Evolutionary conservation across 2,113 vertebrate genomes (phyloP).

Genomic region (Ailurus styani): DNA sequence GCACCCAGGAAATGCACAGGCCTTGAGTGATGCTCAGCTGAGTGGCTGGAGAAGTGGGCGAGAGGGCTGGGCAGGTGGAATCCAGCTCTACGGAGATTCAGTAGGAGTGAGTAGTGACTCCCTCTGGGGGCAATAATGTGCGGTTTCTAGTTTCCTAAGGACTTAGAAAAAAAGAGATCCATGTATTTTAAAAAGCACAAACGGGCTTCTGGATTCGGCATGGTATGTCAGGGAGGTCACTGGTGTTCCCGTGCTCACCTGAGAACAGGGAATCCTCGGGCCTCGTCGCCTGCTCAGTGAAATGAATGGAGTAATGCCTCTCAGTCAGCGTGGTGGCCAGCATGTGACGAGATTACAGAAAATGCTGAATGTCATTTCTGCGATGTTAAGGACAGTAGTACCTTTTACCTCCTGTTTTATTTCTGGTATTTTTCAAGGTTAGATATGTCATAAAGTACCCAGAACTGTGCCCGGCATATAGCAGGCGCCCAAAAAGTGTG

Average conservation of each 20-base stretch:
- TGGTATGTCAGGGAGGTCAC: not conserved
- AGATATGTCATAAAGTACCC: not conserved
- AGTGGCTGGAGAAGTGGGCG: not conserved
- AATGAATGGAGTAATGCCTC: not conserved
- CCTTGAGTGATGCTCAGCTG: too few relatives aligned
- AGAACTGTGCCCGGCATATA: not conserved
- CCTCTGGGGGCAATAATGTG: not conserved
- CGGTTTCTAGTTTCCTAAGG: not conserved
- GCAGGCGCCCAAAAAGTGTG: not conserved
- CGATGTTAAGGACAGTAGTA: not conserved
- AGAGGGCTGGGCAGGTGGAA: rapidly evolving
- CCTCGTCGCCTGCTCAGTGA: not conserved
- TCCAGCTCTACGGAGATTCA: not conserved
- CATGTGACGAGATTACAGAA: not conserved
- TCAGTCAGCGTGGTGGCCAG: not conserved
- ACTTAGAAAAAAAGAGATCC: not conserved
- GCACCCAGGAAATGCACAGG: too few relatives aligned
- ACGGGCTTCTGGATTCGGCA: not conserved
- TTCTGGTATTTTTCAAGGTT: not conserved
- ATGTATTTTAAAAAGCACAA: not conserved
- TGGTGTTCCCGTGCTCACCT: not conserved
- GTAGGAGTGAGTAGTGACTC: not conserved
- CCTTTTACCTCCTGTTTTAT: not conserved
- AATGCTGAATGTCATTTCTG: not conserved
- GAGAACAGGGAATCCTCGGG: not conserved